Evolutionary conservation across 2,113 vertebrate species (phyloP), one percentile per base, ranked within the genome.

Genomic region (Tragulus kanchil): DNA sequence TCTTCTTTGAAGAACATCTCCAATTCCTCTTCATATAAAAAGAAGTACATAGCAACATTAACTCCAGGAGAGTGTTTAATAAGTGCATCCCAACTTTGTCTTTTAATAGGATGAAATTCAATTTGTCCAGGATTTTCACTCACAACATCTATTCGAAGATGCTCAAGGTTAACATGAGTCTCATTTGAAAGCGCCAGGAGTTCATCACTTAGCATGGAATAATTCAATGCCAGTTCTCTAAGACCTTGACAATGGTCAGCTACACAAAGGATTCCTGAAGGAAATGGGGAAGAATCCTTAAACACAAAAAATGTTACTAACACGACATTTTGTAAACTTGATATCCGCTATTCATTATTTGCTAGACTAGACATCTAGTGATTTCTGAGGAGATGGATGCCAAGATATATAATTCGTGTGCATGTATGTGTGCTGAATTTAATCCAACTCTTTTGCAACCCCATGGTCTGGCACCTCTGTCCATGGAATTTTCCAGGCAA

Each of bases 11-110:
- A 99, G 98, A 99, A 99, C 0, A 99, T 99, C 95, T 99, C 99
- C 14, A 99, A 99, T 98, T 99, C 99, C 13, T 99, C 99, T 97
- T 99, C 99, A 0, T 99, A 99, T 89, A 99, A 98, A 97, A 99
- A 99, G 97, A 99, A 99, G 99, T 99, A 99, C 99, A 99, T 99
- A 48, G 99, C 99, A 97, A 99, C 97, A 95, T 99, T 99, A 73
- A 99, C 99, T 97, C 99, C 99, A 54, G 99, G 99, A 12, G 99
- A 99, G 96, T 99, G 99, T 82, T 98, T 99, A 97, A 99, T 98
- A 98, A 99, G 99, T 94, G 99, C 99, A 8, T 99, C 99, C 99
- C 99, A 99, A 98, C 99, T 99, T 99, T 99, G 99, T 97, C 99
- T 99, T 97, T 99, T 99, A 97, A 99, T 99, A 7, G 99, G 97